These are phyloP conservation scores for Puma concolor DNA, from an alignment of 2,113 vertebrate genomes.

Conservation along the genomic window DNA sequence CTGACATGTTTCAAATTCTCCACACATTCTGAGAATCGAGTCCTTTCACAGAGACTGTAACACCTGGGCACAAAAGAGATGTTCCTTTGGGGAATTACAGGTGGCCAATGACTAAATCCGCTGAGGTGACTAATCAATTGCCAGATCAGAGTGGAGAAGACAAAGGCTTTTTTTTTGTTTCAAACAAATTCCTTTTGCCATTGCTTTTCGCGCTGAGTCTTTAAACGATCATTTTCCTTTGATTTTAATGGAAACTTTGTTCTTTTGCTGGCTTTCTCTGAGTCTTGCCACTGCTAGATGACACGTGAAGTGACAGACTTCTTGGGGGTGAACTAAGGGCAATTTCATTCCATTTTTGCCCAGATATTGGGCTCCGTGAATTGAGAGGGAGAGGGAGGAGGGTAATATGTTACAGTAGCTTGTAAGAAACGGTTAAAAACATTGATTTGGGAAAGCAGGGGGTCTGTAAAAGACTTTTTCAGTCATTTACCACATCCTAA, in stretches of 20 bases:
- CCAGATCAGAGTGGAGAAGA: background rate
- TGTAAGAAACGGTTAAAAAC: background rate
- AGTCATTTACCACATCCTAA: background rate
- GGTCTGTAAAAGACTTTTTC: background rate
- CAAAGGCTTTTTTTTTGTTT: background rate
- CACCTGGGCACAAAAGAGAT: background rate
- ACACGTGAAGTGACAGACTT: background rate
- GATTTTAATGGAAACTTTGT: background rate
- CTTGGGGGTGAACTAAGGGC: background rate
- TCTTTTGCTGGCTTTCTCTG: conserved; percentile 2
- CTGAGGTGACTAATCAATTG: background rate
- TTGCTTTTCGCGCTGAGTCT: background rate
- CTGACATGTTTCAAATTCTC: background rate
- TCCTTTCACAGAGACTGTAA: background rate
- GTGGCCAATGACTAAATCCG: background rate
- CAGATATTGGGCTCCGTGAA: background rate
- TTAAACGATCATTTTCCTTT: background rate
- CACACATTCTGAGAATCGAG: background rate
- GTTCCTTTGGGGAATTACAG: background rate
- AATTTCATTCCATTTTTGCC: background rate
- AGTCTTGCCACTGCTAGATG: background rate
- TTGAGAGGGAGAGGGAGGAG: background rate
- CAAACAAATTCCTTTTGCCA: background rate
- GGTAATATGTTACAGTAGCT: background rate
- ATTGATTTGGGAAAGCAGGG: background rate